These are phyloP conservation scores for Anoplius nigerrimus DNA, from an alignment of 2,888 invertebrate species.

Conservation along the genomic window DNA sequence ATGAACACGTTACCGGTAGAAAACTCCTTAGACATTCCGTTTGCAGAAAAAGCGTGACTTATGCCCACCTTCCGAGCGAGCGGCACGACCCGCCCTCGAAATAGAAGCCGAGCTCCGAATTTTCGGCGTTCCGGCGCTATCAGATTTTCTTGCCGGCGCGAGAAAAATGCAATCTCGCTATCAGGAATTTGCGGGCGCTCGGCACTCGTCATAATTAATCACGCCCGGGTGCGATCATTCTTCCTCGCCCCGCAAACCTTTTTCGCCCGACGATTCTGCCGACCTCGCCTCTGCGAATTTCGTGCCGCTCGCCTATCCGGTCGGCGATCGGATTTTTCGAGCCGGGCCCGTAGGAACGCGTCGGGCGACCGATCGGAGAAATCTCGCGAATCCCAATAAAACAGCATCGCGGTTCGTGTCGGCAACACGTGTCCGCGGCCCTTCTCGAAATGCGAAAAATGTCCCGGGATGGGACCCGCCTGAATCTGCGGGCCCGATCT, in stretches of 20 bases:
- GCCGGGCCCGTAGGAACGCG: conserved; percentile 28
- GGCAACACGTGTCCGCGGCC: conserved; percentile 68
- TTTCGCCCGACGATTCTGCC: neutral
- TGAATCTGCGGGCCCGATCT: conserved; percentile 64
- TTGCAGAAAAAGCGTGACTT: too few species aligned
- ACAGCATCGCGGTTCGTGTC: conserved; percentile 59
- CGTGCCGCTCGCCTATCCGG: too few species aligned
- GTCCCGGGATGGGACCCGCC: conserved; percentile 54
- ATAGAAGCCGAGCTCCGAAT: too few species aligned
- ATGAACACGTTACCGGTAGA: too few species aligned
- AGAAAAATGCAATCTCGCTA: neutral
- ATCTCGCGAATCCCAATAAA: conserved; percentile 70
- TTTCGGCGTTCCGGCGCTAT: too few species aligned
- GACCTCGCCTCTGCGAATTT: neutral
- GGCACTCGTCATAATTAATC: conserved; percentile 14
- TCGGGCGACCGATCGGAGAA: conserved; percentile 59
- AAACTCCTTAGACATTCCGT: too few species aligned
- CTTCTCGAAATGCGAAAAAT: conserved; percentile 69
- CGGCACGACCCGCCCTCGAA: too few species aligned
- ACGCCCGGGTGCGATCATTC: neutral
- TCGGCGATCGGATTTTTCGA: conserved; percentile 44
- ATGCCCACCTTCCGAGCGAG: too few species aligned
- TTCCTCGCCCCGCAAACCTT: neutral
- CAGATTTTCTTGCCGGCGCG: neutral
- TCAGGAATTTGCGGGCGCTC: neutral